Conservation (phyloP, 92 coral and sea anemone genomes). For the Metridium senile region DNA sequence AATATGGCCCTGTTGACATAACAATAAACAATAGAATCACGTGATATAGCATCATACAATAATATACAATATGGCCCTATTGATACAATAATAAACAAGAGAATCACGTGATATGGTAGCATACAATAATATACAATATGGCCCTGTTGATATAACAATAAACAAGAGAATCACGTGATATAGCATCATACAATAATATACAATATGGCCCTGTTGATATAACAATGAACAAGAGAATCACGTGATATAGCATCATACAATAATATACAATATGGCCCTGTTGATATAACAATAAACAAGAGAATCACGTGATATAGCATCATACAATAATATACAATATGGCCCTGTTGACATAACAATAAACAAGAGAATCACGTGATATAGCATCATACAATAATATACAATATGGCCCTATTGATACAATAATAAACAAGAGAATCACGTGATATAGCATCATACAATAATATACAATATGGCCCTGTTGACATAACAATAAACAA, state of each 20-base stretch:
- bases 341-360: too few relatives aligned
- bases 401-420: too few relatives aligned
- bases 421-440: too few relatives aligned
- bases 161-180: background rate
- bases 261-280: too few relatives aligned
- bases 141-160: slow-evolving; percentile 1
- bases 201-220: background rate
- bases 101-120: background rate
- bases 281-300: too few relatives aligned
- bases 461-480: too few relatives aligned
- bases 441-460: too few relatives aligned
- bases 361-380: too few relatives aligned
- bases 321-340: too few relatives aligned
- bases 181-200: background rate
- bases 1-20: background rate
- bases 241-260: background rate
- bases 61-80: background rate
- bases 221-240: background rate
- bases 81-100: background rate
- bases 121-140: background rate
- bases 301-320: too few relatives aligned
- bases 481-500: too few relatives aligned
- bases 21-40: background rate
- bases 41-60: background rate
- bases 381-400: too few relatives aligned